Base-by-base conservation (phyloP, 2,888 invertebrate species). In the Alitta virens region DNA sequence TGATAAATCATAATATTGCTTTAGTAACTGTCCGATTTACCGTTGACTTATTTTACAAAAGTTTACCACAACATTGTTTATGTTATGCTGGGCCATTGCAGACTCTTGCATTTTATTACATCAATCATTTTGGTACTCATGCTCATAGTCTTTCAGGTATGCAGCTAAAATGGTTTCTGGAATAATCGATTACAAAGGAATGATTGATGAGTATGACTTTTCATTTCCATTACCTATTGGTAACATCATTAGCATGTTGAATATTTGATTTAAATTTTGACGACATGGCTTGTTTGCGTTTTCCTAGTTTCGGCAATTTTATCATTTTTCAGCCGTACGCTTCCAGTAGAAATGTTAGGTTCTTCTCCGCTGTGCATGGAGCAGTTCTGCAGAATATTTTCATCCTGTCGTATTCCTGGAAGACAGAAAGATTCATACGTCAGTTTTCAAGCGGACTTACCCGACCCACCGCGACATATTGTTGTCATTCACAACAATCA, bases 401-500 rank as follows among this genome's bases (percentile, higher is more conserved):
- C 69, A 53, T 75, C 93, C 0, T 91, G 91, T 81, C 87, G 94
- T 56, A 86, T 91, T 71, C 94, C 94, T 0, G 85, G 86, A 25
- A 78, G 83, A 16, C 85, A 85, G 62, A 80, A 85, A 56, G 94
- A 94, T 78, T 78, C 81, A 43, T 79, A 91, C 56, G 85, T 86
- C 50, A 90, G 75, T 65, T 77, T 72, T 63, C 78, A 75, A 1
- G 73, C 76, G 7, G 76, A 78, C 58, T 69, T 74, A 49, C 74
- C 78, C 0, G 66, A 72, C 38, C 71, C 80, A 72, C 88, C 90
- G 74, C 85, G 86, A 65, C 90, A 94, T 79, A 86, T 93, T 43
- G 87, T 89, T n/a, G 88, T 94, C 23, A 86, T 88, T 2, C 89
- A 89, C 76, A 94, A 92, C 77, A 92, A 92, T 82, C 88, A 92